phyloP scores from a whole-genome alignment of 2,888 invertebrate species.

The Chymomyza fuscimana region DNA sequence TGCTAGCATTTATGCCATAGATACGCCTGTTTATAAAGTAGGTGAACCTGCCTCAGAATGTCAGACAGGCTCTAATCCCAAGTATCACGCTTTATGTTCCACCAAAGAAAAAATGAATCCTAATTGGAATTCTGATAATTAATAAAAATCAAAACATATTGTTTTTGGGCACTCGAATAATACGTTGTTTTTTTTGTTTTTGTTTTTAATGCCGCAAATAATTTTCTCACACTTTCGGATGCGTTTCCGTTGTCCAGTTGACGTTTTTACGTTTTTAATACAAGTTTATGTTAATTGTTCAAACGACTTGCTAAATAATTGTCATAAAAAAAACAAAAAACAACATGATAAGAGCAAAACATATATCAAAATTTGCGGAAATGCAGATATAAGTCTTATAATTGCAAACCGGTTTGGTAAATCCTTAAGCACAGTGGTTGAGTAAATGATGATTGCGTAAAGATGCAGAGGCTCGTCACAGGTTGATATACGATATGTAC shows the following conservation, averaged over 20 bases:
- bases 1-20: conserved; percentile 76
- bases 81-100: conserved; percentile 76
- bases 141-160: background rate
- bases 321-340: background rate
- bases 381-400: background rate
- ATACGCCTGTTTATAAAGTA: conserved; percentile 71
- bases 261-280: background rate
- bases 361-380: background rate
- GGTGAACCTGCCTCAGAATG: conserved; percentile 77
- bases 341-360: background rate
- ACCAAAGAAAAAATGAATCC: conserved; percentile 75
- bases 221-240: background rate
- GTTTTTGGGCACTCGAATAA: background rate
- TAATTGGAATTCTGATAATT: conserved; percentile 64
- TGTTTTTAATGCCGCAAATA: background rate
- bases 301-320: background rate
- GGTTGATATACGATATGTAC: background rate
- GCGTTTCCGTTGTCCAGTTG: background rate
- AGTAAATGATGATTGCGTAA: background rate
- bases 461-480: background rate
- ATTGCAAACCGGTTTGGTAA: background rate
- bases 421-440: background rate
- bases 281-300: background rate
- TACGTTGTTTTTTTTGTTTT: background rate
- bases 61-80: conserved; percentile 66